Conservation (phyloP, 1,140 invertebrate species). For the Scaptomyza hsui region DNA sequence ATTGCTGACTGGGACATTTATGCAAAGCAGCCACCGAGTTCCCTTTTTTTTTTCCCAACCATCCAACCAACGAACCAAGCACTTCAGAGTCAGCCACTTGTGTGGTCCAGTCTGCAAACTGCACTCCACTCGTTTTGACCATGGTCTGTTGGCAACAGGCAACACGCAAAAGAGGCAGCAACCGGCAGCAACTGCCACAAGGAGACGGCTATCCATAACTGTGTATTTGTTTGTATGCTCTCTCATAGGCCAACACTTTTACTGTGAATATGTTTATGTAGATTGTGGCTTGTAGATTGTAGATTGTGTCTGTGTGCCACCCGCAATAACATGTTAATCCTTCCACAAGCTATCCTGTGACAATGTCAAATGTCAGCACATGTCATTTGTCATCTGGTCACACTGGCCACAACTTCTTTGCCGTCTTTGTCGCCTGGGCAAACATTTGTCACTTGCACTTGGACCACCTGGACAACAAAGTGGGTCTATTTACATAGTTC, state of each 20-base stretch:
- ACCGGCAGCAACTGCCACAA: slow-evolving; percentile 1
- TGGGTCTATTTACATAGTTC: slow-evolving; percentile 2
- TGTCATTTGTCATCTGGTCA: slow-evolving; percentile 68
- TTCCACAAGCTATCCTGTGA: slow-evolving; percentile 40
- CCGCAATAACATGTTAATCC: slow-evolving; percentile 72
- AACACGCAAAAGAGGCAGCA: slow-evolving; percentile 18
- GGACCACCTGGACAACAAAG: slow-evolving; percentile 49
- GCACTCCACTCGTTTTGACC: slow-evolving; percentile 35
- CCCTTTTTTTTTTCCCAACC: slow-evolving; percentile 18
- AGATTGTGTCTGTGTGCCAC: slow-evolving; percentile 11
- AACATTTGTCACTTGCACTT: slow-evolving; percentile 67
- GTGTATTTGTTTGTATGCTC: slow-evolving; percentile 56
- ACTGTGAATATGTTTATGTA: slow-evolving; percentile 33
- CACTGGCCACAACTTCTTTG: slow-evolving; percentile 10
- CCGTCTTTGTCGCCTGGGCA: slow-evolving; percentile 39
- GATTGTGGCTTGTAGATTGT: neutral
- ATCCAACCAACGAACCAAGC: slow-evolving; percentile 15
- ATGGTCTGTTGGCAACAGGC: slow-evolving; percentile 59
- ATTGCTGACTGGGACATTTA: slow-evolving; percentile 61
- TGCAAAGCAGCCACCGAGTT: slow-evolving; percentile 66
- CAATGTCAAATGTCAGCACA: slow-evolving; percentile 81
- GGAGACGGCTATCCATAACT: slow-evolving; percentile 38
- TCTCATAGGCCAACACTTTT: slow-evolving; percentile 61
- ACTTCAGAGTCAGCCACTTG: slow-evolving; percentile 50
- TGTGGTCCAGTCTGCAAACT: slow-evolving; percentile 54